These are phyloP conservation scores for Hirundo rustica DNA, from an alignment of 2,797 vertebrate genomes.

Conservation along the genomic window DNA sequence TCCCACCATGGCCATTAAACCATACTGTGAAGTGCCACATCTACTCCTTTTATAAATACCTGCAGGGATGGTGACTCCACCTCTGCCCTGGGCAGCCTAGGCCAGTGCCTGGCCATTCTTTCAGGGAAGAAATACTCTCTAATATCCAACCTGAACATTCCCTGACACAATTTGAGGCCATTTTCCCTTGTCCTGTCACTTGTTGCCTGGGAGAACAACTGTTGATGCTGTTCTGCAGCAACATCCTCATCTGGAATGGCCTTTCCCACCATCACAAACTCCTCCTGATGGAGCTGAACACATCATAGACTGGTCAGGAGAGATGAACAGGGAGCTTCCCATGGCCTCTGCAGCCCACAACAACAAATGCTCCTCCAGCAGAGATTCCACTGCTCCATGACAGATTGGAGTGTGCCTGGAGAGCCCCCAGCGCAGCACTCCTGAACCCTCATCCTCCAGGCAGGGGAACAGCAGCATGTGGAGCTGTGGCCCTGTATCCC, in stretches of 20 bases:
- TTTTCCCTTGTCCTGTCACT: not conserved
- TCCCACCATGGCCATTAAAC: not conserved
- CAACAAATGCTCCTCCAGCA: not conserved
- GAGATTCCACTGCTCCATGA: not conserved
- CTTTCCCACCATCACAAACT: not conserved
- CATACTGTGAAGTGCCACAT: not conserved
- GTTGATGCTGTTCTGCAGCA: not conserved
- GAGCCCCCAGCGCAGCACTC: not conserved
- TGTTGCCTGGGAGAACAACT: not conserved
- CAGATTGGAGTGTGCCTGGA: not conserved
- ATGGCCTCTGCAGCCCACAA: not conserved
- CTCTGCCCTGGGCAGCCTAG: not conserved
- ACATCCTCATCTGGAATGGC: not conserved
- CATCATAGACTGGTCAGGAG: not conserved
- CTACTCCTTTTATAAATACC: not conserved
- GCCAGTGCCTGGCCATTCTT: not conserved
- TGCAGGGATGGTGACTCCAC: not conserved
- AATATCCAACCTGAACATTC: not conserved
- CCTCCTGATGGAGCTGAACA: not conserved
- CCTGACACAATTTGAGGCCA: not conserved
- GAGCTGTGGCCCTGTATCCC: not conserved
- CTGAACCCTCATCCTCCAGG: not conserved
- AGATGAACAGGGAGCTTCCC: not conserved
- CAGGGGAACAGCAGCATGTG: fast-evolving
- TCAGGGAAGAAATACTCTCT: not conserved